Conservation (phyloP, 2,888 invertebrate genomes). For the Eupithecia exiguata region DNA sequence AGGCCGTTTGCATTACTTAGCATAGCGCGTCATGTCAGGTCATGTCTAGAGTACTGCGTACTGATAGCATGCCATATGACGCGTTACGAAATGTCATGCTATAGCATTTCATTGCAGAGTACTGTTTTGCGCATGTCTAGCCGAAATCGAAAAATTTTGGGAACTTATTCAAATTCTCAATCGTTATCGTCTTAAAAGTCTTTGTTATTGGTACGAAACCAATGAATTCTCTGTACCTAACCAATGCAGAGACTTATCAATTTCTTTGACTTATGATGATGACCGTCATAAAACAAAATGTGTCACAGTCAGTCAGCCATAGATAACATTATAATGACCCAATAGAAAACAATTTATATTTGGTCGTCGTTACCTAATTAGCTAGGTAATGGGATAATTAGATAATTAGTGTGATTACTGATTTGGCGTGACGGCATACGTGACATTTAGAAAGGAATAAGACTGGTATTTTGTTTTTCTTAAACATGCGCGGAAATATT, state of each 20-base stretch:
- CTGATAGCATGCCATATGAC: too few relatives aligned
- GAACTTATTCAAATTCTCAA: too few relatives aligned
- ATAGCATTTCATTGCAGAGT: too few relatives aligned
- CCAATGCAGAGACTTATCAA: not conserved
- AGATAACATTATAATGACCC: not conserved
- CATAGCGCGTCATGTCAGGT: too few relatives aligned
- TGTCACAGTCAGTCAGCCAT: not conserved
- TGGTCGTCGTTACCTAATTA: not conserved
- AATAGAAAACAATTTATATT: slow-evolving; percentile 7
- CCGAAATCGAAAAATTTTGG: too few relatives aligned
- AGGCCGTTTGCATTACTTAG: too few relatives aligned
- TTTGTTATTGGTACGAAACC: not conserved
- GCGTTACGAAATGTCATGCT: too few relatives aligned
- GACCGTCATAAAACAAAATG: slow-evolving; percentile 18
- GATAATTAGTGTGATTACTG: not conserved
- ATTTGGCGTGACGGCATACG: too few relatives aligned
- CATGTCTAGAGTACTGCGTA: too few relatives aligned
- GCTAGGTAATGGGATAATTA: not conserved
- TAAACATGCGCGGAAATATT: too few relatives aligned
- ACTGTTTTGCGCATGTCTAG: too few relatives aligned
- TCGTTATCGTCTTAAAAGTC: not conserved
- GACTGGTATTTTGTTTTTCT: not conserved
- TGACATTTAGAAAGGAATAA: not conserved
- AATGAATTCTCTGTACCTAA: not conserved
- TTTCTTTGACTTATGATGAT: slow-evolving; percentile 17